Conservation (phyloP, 2,113 vertebrate species). For the Agelaius tricolor region DNA sequence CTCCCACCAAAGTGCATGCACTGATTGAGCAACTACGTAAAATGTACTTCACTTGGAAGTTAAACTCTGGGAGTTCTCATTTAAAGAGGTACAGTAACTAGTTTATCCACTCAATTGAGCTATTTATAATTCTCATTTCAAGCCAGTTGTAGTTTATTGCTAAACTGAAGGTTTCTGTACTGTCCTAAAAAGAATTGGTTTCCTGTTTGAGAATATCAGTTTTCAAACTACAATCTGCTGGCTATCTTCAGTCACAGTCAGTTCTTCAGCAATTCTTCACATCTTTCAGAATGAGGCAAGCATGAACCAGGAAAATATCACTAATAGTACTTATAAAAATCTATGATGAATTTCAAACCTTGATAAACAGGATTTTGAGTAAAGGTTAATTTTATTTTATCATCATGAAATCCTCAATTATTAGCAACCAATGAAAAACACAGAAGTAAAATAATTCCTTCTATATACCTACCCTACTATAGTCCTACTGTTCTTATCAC, state of each 20-base stretch:
- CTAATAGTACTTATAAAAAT: background rate
- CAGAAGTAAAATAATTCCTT: background rate
- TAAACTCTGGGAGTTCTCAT: background rate
- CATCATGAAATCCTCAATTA: background rate
- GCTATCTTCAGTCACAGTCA: background rate
- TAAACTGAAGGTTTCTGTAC: background rate
- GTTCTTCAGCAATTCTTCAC: background rate
- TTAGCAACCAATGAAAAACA: background rate
- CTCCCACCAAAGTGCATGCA: background rate
- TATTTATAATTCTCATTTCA: background rate
- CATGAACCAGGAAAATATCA: background rate
- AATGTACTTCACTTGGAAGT: background rate
- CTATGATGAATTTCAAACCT: background rate
- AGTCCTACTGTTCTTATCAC: background rate
- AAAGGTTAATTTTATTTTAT: background rate
- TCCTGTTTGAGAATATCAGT: background rate
- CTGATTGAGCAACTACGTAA: background rate
- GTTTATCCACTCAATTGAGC: background rate
- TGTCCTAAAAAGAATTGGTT: background rate
- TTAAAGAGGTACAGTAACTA: background rate
- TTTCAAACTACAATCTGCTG: background rate
- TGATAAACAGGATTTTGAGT: background rate
- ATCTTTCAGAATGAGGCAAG: background rate
- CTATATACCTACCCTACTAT: background rate
- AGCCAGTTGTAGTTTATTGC: background rate